Percentiles rank a stretch among this genome's conserved stretches.
These are phyloP conservation scores for Atethmia centrago DNA, from an alignment of 2,888 invertebrate genomes.

Conservation along the genomic window DNA sequence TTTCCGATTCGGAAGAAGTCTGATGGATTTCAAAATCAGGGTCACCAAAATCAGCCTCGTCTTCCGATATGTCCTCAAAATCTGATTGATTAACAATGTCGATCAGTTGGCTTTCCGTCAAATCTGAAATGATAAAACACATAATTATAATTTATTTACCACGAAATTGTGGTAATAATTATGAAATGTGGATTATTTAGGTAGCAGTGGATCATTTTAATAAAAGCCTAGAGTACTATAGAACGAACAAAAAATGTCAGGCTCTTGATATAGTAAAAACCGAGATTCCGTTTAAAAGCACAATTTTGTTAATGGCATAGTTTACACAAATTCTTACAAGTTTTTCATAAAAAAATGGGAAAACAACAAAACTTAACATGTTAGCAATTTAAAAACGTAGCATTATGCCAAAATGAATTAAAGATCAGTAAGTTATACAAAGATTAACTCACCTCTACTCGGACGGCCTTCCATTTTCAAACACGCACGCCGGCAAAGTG, in stretches of 20 bases:
- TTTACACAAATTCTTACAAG: no score
- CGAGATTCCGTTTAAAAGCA: no score
- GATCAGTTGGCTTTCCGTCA: not conserved
- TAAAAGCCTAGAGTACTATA: not conserved
- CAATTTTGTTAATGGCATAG: no score
- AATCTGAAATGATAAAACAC: not conserved
- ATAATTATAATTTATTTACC: not conserved
- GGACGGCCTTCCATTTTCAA: not conserved
- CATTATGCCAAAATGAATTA: no score
- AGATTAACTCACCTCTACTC: not conserved
- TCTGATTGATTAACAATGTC: not conserved
- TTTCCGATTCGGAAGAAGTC: not conserved
- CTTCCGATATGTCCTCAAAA: conserved; percentile 1
- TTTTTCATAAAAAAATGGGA: no score
- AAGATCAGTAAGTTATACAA: not conserved
- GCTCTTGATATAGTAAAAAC: no score
- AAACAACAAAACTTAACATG: no score
- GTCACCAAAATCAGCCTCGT: not conserved
- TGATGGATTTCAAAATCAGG: not conserved
- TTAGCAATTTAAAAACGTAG: no score
- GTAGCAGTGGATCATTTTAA: no score
- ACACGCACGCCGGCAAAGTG: not conserved
- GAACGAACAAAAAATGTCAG: not conserved
- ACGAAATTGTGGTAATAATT: not conserved
- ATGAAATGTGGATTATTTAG: no score